Evolutionary conservation across 53 echinoderm and acorn worm species (phyloP), one percentile per base, ranked within the genome.

Genomic region (Stichopus horrens): DNA sequence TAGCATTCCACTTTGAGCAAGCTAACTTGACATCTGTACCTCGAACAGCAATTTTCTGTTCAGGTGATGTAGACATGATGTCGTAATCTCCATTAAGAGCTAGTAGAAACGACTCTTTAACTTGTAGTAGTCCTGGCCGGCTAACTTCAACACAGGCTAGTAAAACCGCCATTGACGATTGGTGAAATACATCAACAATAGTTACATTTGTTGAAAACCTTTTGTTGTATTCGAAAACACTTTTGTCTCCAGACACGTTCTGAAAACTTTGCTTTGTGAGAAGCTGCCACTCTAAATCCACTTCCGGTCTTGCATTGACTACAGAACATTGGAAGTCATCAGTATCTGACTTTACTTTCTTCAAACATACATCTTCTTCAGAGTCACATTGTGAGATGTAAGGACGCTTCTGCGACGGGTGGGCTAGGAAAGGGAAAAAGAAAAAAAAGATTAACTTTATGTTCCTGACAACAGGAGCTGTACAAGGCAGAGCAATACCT

Each of bases 341-440:
- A 11, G 81, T 7, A 53, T n/a, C 21, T 81, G 55, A 14, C 7
- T 81, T 54, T 5, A 56, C 6, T 81, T 81, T 21, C 21, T 21
- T 10, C 16, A 81, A 81, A 81, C 81, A 56, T 8, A 81, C 21
- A n/a, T 58, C 58, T 4, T 18, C 81, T 16, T 23, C 58, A 58
- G 10, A 71, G 19, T 71, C 57, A 23, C 81, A 81, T n/a, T 20
- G 21, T 55, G 19, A 56, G 5, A 81, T 58, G 10, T 56, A 8
- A 58, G 81, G 81, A 81, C 8, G 58, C 5, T 6, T 57, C 81
- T 81, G 81, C 2, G 7, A 55, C 22, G 81, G 81, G 6, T 81
- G 56, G 19, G 19, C 71, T 71, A 6, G n/a, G 1, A 11, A 9
- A 59, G 8, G 11, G 8, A 59, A 59, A 11, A 59, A 8, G 59